phyloP scores from a whole-genome alignment of 23 tunicate species.

The Trididemnum nubilum region DNA sequence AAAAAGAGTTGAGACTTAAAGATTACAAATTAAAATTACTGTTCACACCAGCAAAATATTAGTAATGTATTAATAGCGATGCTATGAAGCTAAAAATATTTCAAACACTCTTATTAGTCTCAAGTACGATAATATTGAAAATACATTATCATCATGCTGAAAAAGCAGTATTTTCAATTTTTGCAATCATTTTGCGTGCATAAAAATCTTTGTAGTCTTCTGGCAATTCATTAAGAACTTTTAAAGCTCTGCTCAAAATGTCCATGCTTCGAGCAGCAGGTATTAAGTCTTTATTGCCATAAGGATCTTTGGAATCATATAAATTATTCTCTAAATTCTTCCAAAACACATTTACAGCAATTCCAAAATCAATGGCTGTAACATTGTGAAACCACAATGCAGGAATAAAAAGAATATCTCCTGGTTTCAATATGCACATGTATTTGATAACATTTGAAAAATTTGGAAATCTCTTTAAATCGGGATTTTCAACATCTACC shows the following conservation, averaged over 20 bases:
- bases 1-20: too few species aligned
- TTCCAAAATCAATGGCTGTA: slow-evolving; percentile 76
- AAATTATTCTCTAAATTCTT: slow-evolving; percentile 52
- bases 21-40: too few species aligned
- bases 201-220: slow-evolving; percentile 86
- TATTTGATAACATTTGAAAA: slow-evolving; percentile 54
- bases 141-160: too few species aligned
- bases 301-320: slow-evolving; percentile 85
- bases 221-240: slow-evolving; percentile 67
- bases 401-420: slow-evolving; percentile 92
- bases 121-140: too few species aligned
- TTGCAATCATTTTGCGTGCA: slow-evolving; percentile 68
- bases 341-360: slow-evolving; percentile 96
- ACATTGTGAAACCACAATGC: slow-evolving; percentile 99
- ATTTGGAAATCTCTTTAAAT: slow-evolving; percentile 61
- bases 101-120: too few species aligned
- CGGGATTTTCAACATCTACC: slow-evolving; percentile 59
- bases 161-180: slow-evolving; percentile 39
- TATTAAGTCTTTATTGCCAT: slow-evolving; percentile 88
- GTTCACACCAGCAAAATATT: too few species aligned
- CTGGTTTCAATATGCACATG: slow-evolving; percentile 64
- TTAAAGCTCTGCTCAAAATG: slow-evolving; percentile 61
- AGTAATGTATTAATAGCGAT: too few species aligned
- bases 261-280: slow-evolving; percentile 89
- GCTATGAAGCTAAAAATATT: too few species aligned